Percentiles rank a stretch among this genome's conserved stretches.
Conservation (phyloP, 1,140 invertebrate species). For the Scylla paramamosain region DNA sequence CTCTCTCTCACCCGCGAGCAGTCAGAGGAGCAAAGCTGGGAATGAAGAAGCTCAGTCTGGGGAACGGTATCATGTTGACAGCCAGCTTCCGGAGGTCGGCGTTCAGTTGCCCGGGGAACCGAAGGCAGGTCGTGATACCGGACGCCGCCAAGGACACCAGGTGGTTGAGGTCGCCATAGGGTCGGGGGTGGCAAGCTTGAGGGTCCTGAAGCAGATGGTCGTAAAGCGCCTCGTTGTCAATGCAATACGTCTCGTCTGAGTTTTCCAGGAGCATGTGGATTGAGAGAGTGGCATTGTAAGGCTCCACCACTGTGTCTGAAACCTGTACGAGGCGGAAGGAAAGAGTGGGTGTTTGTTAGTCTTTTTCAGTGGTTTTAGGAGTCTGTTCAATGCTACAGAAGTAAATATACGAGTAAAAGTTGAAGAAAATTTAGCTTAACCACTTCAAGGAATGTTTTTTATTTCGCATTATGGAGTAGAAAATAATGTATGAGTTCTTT, state of each 20-base stretch:
- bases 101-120: constrained; percentile 35
- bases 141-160: constrained; percentile 45
- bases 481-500: background rate
- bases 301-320: constrained; percentile 35
- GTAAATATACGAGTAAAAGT: background rate
- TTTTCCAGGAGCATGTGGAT: constrained; percentile 33
- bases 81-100: constrained; percentile 49
- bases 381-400: background rate
- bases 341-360: background rate
- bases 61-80: constrained; percentile 47
- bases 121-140: constrained; percentile 43
- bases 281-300: constrained; percentile 45
- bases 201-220: background rate
- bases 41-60: constrained; percentile 42
- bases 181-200: background rate
- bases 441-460: background rate
- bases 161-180: constrained; percentile 53
- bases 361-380: background rate
- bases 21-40: constrained; percentile 44
- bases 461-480: background rate
- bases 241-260: constrained; percentile 46
- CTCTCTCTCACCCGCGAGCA: background rate
- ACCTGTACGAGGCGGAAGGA: background rate
- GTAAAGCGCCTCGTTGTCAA: constrained; percentile 56
- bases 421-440: background rate